phyloP scores from a whole-genome alignment of 2,888 invertebrate species.

The Nemoura dubitans region DNA sequence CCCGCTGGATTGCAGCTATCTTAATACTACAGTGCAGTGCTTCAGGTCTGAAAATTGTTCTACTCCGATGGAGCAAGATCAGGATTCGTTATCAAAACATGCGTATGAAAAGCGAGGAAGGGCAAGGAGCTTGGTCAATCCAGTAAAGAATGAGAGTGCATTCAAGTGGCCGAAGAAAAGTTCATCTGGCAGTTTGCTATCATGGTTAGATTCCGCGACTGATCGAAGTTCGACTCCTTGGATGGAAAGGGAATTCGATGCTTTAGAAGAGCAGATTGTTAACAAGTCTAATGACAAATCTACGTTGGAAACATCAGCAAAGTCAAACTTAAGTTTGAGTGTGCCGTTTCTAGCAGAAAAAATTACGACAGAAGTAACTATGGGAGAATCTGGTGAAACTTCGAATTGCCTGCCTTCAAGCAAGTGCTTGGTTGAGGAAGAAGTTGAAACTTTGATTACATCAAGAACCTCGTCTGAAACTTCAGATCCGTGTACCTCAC shows the following conservation, averaged over 20 bases:
- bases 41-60: not conserved
- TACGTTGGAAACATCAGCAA: too few relatives aligned
- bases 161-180: conserved; percentile 39
- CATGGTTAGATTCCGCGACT: conserved; percentile 32
- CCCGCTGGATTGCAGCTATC: not conserved
- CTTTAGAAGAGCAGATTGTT: conserved; percentile 24
- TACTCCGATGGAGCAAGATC: not conserved
- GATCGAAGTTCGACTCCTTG: not conserved
- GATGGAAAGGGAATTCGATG: not conserved
- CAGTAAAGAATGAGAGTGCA: not conserved
- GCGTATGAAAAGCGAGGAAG: not conserved
- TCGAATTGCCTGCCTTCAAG: too few relatives aligned
- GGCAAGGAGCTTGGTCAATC: not conserved
- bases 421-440: too few relatives aligned
- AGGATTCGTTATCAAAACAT: not conserved
- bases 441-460: too few relatives aligned
- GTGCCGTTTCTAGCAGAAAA: too few relatives aligned
- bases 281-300: not conserved
- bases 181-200: conserved; percentile 13
- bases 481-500: too few relatives aligned
- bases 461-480: too few relatives aligned
- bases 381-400: too few relatives aligned
- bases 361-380: too few relatives aligned
- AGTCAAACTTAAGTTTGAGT: too few relatives aligned
- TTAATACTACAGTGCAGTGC: not conserved